phyloP scores from a whole-genome alignment of 2,797 vertebrate species.

The Chloroceryle inda region DNA sequence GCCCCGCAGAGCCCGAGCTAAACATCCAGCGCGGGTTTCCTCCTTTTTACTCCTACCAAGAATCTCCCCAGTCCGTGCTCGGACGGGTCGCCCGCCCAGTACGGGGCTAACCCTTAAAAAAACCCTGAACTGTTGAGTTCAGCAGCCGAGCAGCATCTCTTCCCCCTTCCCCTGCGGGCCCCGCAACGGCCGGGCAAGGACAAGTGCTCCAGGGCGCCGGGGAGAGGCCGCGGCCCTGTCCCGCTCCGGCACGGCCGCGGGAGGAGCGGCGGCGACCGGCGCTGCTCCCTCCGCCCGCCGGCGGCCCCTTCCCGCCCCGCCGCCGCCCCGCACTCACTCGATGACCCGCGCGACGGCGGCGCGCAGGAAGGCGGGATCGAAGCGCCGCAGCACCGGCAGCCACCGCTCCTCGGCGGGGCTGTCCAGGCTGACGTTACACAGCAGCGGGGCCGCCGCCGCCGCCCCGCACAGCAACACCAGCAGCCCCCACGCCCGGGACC shows the following conservation, averaged over 20 bases:
- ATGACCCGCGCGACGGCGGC: not conserved
- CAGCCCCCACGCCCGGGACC: not conserved
- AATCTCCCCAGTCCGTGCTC: not conserved
- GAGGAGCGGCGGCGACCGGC: too few species aligned
- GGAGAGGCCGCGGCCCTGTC: too few species aligned
- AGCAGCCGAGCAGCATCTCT: not conserved
- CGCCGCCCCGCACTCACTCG: conserved; percentile 37
- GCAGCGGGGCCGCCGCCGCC: not conserved
- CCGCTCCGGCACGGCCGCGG: too few species aligned
- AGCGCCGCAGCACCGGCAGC: conserved; percentile 69
- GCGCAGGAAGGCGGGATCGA: conserved; percentile 69
- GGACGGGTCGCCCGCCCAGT: accelerated
- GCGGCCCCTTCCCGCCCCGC: too few species aligned
- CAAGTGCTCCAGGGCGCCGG: not conserved
- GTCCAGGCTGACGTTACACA: conserved; percentile 79
- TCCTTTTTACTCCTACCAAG: too few species aligned
- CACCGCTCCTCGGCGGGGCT: conserved; percentile 71
- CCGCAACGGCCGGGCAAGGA: not conserved
- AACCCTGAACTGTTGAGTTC: too few species aligned
- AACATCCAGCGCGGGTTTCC: not conserved
- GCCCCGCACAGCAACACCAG: not conserved
- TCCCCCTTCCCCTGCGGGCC: accelerated
- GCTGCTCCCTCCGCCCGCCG: too few species aligned
- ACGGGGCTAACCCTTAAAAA: accelerated
- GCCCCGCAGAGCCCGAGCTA: accelerated